phyloP scores from a whole-genome alignment of 2,888 invertebrate genomes.

The Furcula furcula region DNA sequence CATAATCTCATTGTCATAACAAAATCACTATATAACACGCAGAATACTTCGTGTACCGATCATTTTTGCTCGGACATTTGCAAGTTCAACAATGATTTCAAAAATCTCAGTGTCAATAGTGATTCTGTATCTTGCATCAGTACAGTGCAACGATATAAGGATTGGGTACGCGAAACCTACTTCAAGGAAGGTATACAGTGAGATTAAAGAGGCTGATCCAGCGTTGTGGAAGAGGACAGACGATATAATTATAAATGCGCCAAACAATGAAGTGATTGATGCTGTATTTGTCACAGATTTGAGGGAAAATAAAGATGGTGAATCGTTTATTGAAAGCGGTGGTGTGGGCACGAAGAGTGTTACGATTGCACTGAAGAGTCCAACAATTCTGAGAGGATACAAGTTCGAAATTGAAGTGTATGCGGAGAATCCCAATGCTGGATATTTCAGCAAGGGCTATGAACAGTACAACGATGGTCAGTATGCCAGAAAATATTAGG shows the following conservation, averaged over 20 bases:
- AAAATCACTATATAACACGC: slow-evolving; percentile 15
- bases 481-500: slow-evolving; percentile 45
- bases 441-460: slow-evolving; percentile 45
- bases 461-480: slow-evolving; percentile 37
- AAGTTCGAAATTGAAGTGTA: slow-evolving; percentile 64
- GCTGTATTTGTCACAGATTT: slow-evolving; percentile 61
- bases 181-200: slow-evolving; percentile 54
- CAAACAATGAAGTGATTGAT: slow-evolving; percentile 53
- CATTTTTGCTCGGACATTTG: slow-evolving; percentile 3
- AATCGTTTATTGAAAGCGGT: slow-evolving; percentile 56
- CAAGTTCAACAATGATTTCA: slow-evolving; percentile 17
- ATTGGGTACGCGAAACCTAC: slow-evolving; percentile 30
- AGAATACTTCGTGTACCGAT: neutral
- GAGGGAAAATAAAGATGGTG: slow-evolving; percentile 58
- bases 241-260: slow-evolving; percentile 49
- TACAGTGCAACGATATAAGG: slow-evolving; percentile 39
- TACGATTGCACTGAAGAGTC: slow-evolving; percentile 58
- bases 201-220: slow-evolving; percentile 57
- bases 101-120: slow-evolving; percentile 14
- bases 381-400: slow-evolving; percentile 60
- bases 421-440: slow-evolving; percentile 36
- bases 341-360: slow-evolving; percentile 60
- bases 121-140: slow-evolving; percentile 11
- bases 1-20: too few relatives aligned
- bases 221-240: slow-evolving; percentile 65